Conservation (phyloP, 2,797 vertebrate species). For the Rhinichthys osculus region DNA sequence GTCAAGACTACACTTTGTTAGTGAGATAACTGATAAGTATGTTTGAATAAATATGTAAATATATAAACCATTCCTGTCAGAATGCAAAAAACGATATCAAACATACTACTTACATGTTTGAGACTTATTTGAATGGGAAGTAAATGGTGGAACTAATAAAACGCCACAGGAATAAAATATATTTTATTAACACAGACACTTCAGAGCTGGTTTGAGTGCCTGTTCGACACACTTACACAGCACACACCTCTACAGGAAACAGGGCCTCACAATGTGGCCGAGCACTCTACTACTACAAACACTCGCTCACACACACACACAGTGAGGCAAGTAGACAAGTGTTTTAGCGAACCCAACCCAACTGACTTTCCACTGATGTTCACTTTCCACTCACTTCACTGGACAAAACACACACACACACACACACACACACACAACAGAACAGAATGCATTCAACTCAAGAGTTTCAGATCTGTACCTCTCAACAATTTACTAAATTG, state of each 20-base stretch:
- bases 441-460: conserved; percentile 24
- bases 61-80: not conserved
- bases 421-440: conserved; percentile 18
- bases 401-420: conserved; percentile 3
- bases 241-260: conserved; percentile 55
- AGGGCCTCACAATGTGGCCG: conserved; percentile 43
- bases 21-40: not conserved
- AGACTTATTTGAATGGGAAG: not conserved
- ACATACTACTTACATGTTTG: not conserved
- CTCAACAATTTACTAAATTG: conserved; percentile 40
- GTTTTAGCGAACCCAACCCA: conserved; percentile 33
- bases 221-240: conserved; percentile 3
- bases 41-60: not conserved
- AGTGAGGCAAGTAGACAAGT: conserved; percentile 21
- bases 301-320: not conserved
- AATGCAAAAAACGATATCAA: not conserved
- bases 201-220: not conserved
- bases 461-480: not conserved
- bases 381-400: conserved; percentile 44
- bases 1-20: not conserved
- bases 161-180: not conserved
- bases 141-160: not conserved
- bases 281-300: conserved; percentile 12
- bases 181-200: conserved; percentile 11
- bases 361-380: conserved; percentile 60